phyloP scores from a whole-genome alignment of 2,113 vertebrate genomes.

The Acanthisitta chloris region DNA sequence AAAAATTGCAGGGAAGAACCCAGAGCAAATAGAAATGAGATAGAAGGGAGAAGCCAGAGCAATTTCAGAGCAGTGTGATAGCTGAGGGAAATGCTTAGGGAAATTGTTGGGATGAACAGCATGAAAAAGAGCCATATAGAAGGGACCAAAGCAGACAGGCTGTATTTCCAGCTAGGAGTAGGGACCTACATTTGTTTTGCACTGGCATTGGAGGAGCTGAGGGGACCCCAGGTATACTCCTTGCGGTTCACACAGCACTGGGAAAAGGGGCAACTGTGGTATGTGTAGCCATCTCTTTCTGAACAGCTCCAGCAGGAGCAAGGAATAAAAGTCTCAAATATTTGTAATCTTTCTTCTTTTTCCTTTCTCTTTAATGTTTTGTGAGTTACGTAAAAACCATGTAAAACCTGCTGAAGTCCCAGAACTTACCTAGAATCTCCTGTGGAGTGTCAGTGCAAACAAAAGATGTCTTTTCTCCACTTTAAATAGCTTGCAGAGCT shows the following conservation, averaged over 20 bases:
- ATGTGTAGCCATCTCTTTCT: neutral
- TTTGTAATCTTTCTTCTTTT: neutral
- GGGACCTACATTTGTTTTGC: neutral
- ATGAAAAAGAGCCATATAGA: neutral
- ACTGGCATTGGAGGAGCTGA: neutral
- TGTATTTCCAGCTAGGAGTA: neutral
- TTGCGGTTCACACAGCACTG: rapidly evolving
- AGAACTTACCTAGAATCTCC: neutral
- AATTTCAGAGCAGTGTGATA: neutral
- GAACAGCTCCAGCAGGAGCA: neutral
- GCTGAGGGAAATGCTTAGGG: neutral
- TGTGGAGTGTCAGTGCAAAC: neutral
- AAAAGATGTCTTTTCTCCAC: neutral
- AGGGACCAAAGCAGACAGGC: neutral
- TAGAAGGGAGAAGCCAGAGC: neutral
- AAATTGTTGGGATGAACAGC: neutral
- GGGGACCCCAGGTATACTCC: neutral
- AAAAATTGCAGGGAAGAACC: neutral
- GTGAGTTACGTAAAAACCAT: neutral
- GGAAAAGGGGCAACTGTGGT: neutral
- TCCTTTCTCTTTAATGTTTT: neutral
- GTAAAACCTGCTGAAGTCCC: neutral
- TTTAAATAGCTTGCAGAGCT: neutral
- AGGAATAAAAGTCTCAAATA: neutral
- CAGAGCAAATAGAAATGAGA: neutral